Percentiles rank a stretch among this genome's conserved stretches.
These are phyloP conservation scores for Caenorhabditis sp. DNA, from an alignment of 2,888 invertebrate genomes.

Conservation along the genomic window DNA sequence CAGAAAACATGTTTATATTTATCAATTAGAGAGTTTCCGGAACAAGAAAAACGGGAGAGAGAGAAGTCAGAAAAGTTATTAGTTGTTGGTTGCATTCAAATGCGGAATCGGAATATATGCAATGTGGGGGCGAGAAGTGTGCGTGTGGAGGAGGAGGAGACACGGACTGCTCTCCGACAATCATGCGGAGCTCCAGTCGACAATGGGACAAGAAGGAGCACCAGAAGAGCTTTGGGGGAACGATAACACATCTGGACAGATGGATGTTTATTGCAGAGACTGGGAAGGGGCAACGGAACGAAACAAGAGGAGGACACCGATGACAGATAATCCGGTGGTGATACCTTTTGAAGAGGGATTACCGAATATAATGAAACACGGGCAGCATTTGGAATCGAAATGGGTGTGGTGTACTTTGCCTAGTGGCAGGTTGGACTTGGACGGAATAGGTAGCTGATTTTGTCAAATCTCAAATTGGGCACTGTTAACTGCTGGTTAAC, in stretches of 20 bases:
- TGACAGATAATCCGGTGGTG: constrained; percentile 37
- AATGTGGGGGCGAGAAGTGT: neutral
- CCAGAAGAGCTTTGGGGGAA: constrained; percentile 8
- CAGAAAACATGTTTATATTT: constrained; percentile 22
- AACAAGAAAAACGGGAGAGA: neutral
- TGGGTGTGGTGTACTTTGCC: neutral
- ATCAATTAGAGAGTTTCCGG: constrained; percentile 20
- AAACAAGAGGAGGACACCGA: neutral
- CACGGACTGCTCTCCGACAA: constrained; percentile 13
- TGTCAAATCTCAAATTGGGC: no score
- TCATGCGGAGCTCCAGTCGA: constrained; percentile 1
- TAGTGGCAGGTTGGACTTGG: neutral
- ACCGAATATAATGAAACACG: neutral
- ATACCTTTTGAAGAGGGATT: constrained; percentile 18
- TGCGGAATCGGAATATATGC: neutral
- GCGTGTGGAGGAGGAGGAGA: constrained; percentile 22
- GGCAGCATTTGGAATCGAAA: neutral
- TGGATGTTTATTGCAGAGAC: constrained; percentile 43
- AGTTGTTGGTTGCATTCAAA: neutral
- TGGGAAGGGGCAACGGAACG: no score
- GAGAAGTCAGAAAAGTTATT: neutral
- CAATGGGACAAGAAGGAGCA: constrained; percentile 6
- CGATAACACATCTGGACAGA: constrained; percentile 48
- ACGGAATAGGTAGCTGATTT: no score
- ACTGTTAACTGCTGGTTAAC: no score